phyloP scores from a whole-genome alignment of 2,113 vertebrate species.

The sheep (Ovis aries) region DNA sequence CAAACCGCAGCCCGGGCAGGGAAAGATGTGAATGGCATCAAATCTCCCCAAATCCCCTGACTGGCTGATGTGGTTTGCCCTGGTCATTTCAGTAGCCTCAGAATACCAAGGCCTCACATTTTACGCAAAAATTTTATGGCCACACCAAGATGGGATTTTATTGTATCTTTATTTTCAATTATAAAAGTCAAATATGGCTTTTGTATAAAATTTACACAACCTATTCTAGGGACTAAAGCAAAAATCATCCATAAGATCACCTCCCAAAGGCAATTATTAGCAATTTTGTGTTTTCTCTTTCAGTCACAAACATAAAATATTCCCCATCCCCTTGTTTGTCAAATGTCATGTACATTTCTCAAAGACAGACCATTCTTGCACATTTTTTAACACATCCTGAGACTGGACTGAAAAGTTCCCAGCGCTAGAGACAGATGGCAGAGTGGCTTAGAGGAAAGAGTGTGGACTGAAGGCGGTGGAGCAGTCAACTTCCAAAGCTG shows the following conservation, averaged over 20 bases:
- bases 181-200: not conserved
- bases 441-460: not conserved
- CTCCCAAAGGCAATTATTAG: not conserved
- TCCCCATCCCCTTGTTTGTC: not conserved
- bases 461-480: not conserved
- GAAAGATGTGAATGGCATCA: not conserved
- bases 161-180: not conserved
- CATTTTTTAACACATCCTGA: not conserved
- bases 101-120: not conserved
- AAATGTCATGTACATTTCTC: not conserved
- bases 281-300: not conserved
- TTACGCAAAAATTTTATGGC: not conserved
- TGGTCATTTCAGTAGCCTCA: not conserved
- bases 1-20: not conserved
- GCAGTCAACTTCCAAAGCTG: not conserved
- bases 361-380: not conserved
- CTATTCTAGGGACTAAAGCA: not conserved
- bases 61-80: not conserved
- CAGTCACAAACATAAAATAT: not conserved
- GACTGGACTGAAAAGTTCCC: not conserved
- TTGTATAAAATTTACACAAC: not conserved
- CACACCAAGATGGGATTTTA: not conserved
- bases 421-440: not conserved
- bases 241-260: not conserved
- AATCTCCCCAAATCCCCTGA: accelerated